Conservation (phyloP, 2,888 invertebrate genomes). For the Ornithoptera priamus region DNA sequence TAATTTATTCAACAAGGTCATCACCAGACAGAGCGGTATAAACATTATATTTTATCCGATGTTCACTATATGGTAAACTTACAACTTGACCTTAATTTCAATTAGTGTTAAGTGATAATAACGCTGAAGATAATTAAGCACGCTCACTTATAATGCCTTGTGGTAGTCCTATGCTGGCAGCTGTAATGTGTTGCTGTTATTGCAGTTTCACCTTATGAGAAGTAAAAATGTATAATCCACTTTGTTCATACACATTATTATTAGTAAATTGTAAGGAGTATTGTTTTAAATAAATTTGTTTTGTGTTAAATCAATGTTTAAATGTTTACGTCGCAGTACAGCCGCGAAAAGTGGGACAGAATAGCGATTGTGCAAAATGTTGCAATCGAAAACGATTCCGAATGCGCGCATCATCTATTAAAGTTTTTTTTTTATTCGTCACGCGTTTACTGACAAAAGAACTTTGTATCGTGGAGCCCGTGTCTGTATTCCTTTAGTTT, state of each 20-base stretch:
- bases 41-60: neutral
- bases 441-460: neutral
- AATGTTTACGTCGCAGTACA: neutral
- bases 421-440: neutral
- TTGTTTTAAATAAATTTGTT: neutral
- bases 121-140: too few species aligned
- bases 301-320: neutral
- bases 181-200: too few species aligned
- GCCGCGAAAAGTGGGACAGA: neutral
- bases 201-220: too few species aligned
- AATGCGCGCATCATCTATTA: neutral
- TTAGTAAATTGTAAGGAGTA: neutral
- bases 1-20: neutral
- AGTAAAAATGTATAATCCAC: too few species aligned
- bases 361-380: conserved; percentile 11
- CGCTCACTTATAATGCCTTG: too few species aligned
- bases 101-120: too few species aligned
- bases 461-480: neutral
- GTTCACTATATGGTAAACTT: too few species aligned
- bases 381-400: conserved; percentile 5
- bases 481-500: too few species aligned
- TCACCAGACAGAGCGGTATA: neutral
- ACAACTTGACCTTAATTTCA: too few species aligned
- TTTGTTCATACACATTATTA: too few species aligned
- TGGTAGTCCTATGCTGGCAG: too few species aligned